Evolutionary conservation across 2,888 invertebrate genomes (phyloP), one percentile per base, ranked within the genome.

Genomic region (Pammene fasciana): DNA sequence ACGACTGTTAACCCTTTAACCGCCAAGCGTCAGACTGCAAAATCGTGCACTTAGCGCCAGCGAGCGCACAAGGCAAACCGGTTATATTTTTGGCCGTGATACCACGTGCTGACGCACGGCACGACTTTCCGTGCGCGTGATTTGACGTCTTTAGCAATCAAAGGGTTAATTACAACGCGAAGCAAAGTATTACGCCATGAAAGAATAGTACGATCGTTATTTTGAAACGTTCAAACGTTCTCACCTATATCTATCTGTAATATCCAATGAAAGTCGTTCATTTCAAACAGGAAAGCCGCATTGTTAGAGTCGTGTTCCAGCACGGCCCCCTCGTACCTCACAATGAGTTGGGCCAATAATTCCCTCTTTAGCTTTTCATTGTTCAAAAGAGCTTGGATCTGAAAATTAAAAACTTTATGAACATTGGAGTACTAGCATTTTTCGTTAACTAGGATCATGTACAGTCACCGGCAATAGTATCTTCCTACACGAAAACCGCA

Each of bases 251-350:
- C 89, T 73, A 95, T 92, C 73, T 93, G 91, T 36, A 95, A 85
- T 59, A 95, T 89, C 88, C 94, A 95, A 81, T 94, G 93, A 80
- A 94, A 94, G 79, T 93, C 93, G 76, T 94, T 93, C 83, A 93
- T 92, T 83, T 94, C 94, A 82, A 94, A 93, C 36, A 95, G 80
- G 76, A 95, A 94, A 16, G 93, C 92, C 16, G 94, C 93, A 80
- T 84, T 88, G 74, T 87, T 90, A 2, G 88, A 82, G 72, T 92
- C 90, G 81, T 93, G 93, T 71, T 93, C 93, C 34, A 93, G 73
- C 13, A 93, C 75, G 10, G 92, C 92, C 65, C 92, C 92, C 80
- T 93, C 93, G 79, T 92, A 93, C 73, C 89, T 93, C 0, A 92
- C 89, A 74, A 93, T 89, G 10, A 93, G 79, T 71, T 92, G 90